Evolutionary conservation across 2,797 vertebrate genomes (phyloP).

Genomic region (Semaprochilodus insignis): DNA sequence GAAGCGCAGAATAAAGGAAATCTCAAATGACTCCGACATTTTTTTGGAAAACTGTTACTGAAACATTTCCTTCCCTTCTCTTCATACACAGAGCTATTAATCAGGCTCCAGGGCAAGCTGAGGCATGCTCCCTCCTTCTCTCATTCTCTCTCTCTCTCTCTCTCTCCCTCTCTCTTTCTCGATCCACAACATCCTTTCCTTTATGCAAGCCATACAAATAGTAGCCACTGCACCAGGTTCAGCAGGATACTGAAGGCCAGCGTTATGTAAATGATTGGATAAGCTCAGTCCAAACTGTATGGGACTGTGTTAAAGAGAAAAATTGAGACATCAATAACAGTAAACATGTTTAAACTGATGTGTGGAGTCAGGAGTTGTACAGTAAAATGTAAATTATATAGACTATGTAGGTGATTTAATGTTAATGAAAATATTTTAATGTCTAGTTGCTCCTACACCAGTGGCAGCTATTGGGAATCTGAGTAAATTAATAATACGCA

Average conservation of each 20-base stretch:
- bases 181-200: not conserved
- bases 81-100: conserved; percentile 38
- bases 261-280: not conserved
- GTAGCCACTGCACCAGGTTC: not conserved
- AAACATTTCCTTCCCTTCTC: conserved; percentile 52
- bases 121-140: conserved; percentile 19
- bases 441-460: no score
- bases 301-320: not conserved
- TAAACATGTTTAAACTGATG: not conserved
- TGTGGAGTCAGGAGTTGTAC: no score
- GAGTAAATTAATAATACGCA: no score
- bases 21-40: conserved; percentile 10
- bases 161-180: not conserved
- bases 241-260: not conserved
- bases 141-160: not conserved
- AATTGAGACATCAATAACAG: not conserved
- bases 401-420: no score
- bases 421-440: no score
- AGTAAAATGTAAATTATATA: no score
- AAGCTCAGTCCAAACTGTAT: not conserved
- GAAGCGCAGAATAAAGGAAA: not conserved
- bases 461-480: no score
- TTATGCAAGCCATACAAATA: conserved; percentile 1
- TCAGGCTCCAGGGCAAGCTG: conserved; percentile 20
- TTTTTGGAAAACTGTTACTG: conserved; percentile 47